Conservation (phyloP, 1,140 invertebrate genomes). For the Philaenus spumarius region DNA sequence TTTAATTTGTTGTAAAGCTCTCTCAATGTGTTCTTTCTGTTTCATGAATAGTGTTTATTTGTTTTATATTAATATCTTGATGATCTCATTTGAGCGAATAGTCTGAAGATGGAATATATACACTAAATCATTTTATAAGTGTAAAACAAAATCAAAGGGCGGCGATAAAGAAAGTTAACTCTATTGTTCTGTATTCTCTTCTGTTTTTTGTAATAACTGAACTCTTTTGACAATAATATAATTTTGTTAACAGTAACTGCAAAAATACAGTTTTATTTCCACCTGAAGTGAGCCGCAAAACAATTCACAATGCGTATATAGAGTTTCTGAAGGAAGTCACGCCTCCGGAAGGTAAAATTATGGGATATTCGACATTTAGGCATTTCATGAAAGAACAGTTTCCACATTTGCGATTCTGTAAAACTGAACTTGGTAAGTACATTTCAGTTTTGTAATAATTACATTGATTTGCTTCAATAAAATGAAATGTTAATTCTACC, state of each 20-base stretch:
- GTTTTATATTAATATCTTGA: too few relatives aligned
- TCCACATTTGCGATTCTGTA: slow-evolving; percentile 66
- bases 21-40: too few relatives aligned
- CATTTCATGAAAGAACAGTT: slow-evolving; percentile 76
- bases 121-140: too few relatives aligned
- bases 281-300: slow-evolving; percentile 61
- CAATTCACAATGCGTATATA: slow-evolving; percentile 63
- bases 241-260: slow-evolving; percentile 31
- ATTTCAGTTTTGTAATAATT: too few relatives aligned
- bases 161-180: too few relatives aligned
- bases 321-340: slow-evolving; percentile 60
- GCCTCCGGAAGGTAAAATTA: slow-evolving; percentile 54
- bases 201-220: not conserved
- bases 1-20: too few relatives aligned
- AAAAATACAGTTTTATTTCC: slow-evolving; percentile 55
- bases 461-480: too few relatives aligned
- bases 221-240: not conserved
- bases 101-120: too few relatives aligned
- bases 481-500: too few relatives aligned
- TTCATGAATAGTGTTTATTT: too few relatives aligned
- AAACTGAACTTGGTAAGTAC: slow-evolving; percentile 50
- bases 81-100: too few relatives aligned
- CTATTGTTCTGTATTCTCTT: not conserved
- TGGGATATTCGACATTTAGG: slow-evolving; percentile 73
- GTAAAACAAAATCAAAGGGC: too few relatives aligned